A percentile compares a stretch with the other conserved stretches of the same genome.
These are phyloP conservation scores for Spodoptera picta DNA, from an alignment of 2,888 invertebrate genomes.

Conservation along the genomic window DNA sequence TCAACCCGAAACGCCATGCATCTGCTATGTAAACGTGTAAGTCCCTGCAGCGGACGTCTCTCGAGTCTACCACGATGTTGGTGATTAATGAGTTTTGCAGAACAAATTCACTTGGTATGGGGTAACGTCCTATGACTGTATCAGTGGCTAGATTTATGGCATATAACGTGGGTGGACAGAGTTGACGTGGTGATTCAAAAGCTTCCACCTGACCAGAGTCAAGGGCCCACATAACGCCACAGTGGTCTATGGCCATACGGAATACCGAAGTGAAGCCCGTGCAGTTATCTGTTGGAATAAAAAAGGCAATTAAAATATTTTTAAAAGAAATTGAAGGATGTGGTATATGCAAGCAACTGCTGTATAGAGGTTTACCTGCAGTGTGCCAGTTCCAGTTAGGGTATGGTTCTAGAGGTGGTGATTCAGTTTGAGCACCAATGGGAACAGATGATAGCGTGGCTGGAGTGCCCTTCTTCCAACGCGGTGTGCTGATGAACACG, in stretches of 20 bases:
- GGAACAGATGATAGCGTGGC: slow-evolving; percentile 91
- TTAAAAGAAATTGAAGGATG: background rate
- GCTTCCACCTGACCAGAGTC: slow-evolving; percentile 94
- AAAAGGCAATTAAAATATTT: background rate
- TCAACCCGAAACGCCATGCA: slow-evolving; percentile 90
- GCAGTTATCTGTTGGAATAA: slow-evolving; percentile 75
- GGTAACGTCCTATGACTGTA: slow-evolving; percentile 89
- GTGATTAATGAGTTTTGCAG: slow-evolving; percentile 91
- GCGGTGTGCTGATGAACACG: slow-evolving; percentile 93
- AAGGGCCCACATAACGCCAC: slow-evolving; percentile 93
- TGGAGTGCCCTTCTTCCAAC: slow-evolving; percentile 93
- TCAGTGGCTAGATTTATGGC: slow-evolving; percentile 92
- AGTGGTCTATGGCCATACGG: slow-evolving; percentile 93
- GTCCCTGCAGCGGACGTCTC: slow-evolving; percentile 89
- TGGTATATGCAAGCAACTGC: background rate
- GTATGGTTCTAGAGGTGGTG: slow-evolving; percentile 91
- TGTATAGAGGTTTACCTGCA: slow-evolving; percentile 67
- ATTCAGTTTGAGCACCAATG: slow-evolving; percentile 82
- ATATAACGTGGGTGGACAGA: slow-evolving; percentile 92
- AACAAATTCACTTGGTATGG: slow-evolving; percentile 90
- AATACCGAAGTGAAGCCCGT: slow-evolving; percentile 93
- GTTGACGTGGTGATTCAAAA: slow-evolving; percentile 89
- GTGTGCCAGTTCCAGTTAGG: slow-evolving; percentile 93
- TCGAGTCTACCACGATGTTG: slow-evolving; percentile 91
- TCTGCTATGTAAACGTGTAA: slow-evolving; percentile 92